Conservation (phyloP, 2,888 invertebrate species). For the Parasteatoda lunata region DNA sequence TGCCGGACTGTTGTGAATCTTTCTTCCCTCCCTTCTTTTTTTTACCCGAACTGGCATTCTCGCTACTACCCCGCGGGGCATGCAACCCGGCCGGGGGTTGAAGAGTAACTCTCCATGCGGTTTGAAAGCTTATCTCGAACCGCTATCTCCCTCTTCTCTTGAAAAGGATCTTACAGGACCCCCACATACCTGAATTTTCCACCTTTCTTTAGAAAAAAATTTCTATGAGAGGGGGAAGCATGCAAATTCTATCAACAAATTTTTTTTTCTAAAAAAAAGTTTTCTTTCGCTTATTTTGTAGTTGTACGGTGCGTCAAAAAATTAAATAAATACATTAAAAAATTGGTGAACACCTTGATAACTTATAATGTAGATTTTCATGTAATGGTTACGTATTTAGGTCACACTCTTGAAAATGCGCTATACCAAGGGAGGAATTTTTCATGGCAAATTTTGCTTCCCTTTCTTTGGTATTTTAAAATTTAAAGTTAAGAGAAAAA, state of each 20-base stretch:
- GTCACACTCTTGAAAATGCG: too few species aligned
- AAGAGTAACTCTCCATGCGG: neutral
- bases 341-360: too few species aligned
- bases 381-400: too few species aligned
- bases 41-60: neutral
- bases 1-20: neutral
- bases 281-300: too few species aligned
- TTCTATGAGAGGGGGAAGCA: neutral
- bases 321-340: too few species aligned
- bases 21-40: neutral
- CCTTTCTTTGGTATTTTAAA: too few species aligned
- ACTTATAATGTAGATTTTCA: too few species aligned
- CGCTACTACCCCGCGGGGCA: neutral
- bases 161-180: neutral
- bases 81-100: neutral
- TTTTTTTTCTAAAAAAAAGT: neutral
- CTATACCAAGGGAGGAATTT: too few species aligned
- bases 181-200: neutral
- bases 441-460: too few species aligned
- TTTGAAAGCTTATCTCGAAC: neutral
- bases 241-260: neutral
- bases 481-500: too few species aligned
- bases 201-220: neutral
- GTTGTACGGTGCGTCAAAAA: too few species aligned
- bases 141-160: neutral